These are phyloP conservation scores for Saccostrea glomerata DNA, from an alignment of 1,140 invertebrate species.

Conservation along the genomic window DNA sequence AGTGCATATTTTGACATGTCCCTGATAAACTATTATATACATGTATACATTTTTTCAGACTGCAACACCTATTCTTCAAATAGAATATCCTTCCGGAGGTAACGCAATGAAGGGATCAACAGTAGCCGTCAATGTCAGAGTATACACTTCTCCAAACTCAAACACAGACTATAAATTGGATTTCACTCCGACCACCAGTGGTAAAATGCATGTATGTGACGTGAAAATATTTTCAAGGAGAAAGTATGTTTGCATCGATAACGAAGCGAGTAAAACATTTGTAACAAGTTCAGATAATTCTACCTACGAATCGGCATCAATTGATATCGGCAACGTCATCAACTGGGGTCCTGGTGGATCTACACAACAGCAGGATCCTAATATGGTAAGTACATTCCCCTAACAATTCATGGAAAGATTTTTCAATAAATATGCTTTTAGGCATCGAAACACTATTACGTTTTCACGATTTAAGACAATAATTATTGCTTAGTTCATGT, in stretches of 20 bases:
- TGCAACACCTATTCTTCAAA: neutral
- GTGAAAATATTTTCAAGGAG: neutral
- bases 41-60: neutral
- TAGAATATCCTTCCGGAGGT: neutral
- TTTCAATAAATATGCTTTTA: neutral
- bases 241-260: neutral
- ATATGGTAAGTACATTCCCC: neutral
- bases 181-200: neutral
- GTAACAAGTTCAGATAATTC: neutral
- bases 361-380: neutral
- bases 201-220: neutral
- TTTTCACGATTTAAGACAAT: neutral
- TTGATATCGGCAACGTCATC: neutral
- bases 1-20: too few species aligned
- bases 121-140: neutral
- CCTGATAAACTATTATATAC: too few species aligned
- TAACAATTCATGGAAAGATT: neutral
- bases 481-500: neutral
- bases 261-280: neutral
- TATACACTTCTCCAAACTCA: neutral
- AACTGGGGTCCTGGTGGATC: neutral
- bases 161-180: neutral
- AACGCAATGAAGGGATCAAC: constrained; percentile 1
- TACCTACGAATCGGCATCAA: neutral
- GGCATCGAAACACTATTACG: neutral